These are phyloP conservation scores for Agriopis aurantiaria DNA, from an alignment of 2,888 invertebrate genomes.

Conservation along the genomic window DNA sequence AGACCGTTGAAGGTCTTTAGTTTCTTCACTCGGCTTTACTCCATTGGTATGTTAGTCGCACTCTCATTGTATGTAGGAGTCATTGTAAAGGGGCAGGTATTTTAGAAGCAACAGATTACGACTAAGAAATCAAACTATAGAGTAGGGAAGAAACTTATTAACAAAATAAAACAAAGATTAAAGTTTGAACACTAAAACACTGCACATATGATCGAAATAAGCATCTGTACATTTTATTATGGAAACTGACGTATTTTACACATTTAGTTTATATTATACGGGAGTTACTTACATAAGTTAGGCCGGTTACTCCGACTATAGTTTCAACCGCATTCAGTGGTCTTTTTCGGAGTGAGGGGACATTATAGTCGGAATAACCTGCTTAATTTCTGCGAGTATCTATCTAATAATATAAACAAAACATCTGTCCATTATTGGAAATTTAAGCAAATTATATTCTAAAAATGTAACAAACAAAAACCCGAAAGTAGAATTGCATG, in stretches of 20 bases:
- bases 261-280: too few relatives aligned
- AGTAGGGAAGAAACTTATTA: background rate
- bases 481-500: conserved; percentile 12
- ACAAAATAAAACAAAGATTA: background rate
- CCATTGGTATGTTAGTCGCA: too few relatives aligned
- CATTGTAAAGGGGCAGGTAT: background rate
- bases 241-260: too few relatives aligned
- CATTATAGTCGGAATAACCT: too few relatives aligned
- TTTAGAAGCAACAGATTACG: background rate
- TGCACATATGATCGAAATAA: background rate
- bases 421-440: background rate
- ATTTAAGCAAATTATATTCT: background rate
- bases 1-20: too few relatives aligned
- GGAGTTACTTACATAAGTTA: too few relatives aligned
- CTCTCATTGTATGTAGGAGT: background rate
- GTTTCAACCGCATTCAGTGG: too few relatives aligned
- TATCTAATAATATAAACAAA: too few relatives aligned
- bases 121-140: background rate
- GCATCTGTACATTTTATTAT: background rate
- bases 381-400: too few relatives aligned
- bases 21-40: too few relatives aligned
- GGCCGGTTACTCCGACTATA: too few relatives aligned
- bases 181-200: background rate
- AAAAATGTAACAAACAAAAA: conserved; percentile 5
- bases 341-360: too few relatives aligned